Evolutionary conservation across 2,797 vertebrate species (phyloP).

Genomic region (Cyprinella venusta): DNA sequence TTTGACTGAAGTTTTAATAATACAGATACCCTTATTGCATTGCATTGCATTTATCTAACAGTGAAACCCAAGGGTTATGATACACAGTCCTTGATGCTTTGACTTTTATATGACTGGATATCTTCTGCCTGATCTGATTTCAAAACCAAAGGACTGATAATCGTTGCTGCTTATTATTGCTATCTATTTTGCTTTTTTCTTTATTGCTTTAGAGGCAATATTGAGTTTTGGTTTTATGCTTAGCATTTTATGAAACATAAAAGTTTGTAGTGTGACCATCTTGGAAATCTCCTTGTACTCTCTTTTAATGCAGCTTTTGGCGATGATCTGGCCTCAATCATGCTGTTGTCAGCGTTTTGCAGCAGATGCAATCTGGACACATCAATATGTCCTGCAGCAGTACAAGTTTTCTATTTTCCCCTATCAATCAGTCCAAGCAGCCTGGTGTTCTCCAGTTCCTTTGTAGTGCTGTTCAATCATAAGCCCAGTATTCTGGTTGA

Average conservation of each 20-base stretch:
- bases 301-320: constrained; percentile 23
- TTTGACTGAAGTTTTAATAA: constrained; percentile 11
- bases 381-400: constrained; percentile 28
- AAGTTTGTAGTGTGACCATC: not conserved
- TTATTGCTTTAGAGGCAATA: not conserved
- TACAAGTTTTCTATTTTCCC: constrained; percentile 16
- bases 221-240: not conserved
- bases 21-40: not conserved
- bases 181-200: not conserved
- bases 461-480: constrained; percentile 30
- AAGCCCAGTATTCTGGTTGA: constrained; percentile 40
- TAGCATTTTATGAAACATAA: constrained; percentile 22
- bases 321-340: not conserved
- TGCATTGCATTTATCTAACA: not conserved
- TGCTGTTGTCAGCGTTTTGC: constrained; percentile 14
- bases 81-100: constrained; percentile 10
- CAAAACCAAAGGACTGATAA: not conserved
- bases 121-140: constrained; percentile 19
- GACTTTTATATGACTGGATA: constrained; percentile 25
- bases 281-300: not conserved
- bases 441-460: constrained; percentile 18
- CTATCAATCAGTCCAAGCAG: constrained; percentile 28
- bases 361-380: constrained; percentile 16
- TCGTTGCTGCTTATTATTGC: not conserved
- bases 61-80: constrained; percentile 10